Percentiles rank a stretch among this genome's conserved stretches.
phyloP scores from a whole-genome alignment of 2,797 vertebrate genomes.

The Austrolebias charrua region DNA sequence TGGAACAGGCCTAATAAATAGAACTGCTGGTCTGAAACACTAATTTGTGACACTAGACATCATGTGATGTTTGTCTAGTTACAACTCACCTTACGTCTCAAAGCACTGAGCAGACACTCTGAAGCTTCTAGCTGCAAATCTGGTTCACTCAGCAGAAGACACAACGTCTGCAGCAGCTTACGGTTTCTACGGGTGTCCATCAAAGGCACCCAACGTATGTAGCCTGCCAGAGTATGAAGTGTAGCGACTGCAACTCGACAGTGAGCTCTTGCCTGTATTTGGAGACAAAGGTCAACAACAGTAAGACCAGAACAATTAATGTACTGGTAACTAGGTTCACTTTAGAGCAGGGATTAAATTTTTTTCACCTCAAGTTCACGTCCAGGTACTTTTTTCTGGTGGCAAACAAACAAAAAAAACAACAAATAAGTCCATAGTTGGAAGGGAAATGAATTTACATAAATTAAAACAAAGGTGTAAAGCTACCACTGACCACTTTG shows the following conservation, averaged over 20 bases:
- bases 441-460: background rate
- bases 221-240: slow-evolving; percentile 93
- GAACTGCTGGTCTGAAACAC: too few species aligned
- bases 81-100: slow-evolving; percentile 88
- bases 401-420: slow-evolving; percentile 64
- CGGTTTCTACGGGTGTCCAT: slow-evolving; percentile 89
- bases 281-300: background rate
- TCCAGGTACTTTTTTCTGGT: slow-evolving; percentile 83
- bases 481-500: slow-evolving; percentile 79
- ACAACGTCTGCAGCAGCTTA: slow-evolving; percentile 90
- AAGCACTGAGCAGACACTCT: slow-evolving; percentile 93
- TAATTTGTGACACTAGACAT: too few species aligned
- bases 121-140: slow-evolving; percentile 95
- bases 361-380: slow-evolving; percentile 87
- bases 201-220: slow-evolving; percentile 95
- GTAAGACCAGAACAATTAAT: fast-evolving
- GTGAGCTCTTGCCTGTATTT: slow-evolving; percentile 85
- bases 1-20: too few species aligned
- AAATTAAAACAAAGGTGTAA: background rate
- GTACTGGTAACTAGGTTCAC: background rate
- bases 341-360: background rate
- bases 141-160: slow-evolving; percentile 88
- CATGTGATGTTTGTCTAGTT: too few species aligned
- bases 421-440: background rate
- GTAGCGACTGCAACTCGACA: slow-evolving; percentile 90